A percentile compares a stretch with the other conserved stretches of the same genome.
phyloP scores from a whole-genome alignment of 2,888 invertebrate genomes.

The Synanthedon andrenaeformis region DNA sequence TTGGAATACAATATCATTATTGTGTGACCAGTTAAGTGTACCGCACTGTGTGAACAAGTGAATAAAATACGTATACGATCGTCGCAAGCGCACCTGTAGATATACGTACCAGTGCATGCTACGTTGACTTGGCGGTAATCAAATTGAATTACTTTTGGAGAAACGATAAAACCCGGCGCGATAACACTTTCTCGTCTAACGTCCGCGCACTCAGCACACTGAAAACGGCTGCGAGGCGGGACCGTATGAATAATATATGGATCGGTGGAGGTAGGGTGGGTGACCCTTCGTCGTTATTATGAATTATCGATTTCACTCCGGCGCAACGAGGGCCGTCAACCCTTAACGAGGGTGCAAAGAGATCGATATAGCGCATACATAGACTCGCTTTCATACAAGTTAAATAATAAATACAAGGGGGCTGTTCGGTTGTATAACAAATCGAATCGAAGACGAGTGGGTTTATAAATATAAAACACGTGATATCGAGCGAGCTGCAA shows the following conservation, averaged over 20 bases:
- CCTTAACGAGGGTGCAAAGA: slow-evolving; percentile 29
- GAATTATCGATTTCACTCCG: slow-evolving; percentile 56
- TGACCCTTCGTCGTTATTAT: slow-evolving; percentile 23
- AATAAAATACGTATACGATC: slow-evolving; percentile 18
- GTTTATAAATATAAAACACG: slow-evolving; percentile 15
- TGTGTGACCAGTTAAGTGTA: neutral
- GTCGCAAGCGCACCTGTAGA: slow-evolving; percentile 20
- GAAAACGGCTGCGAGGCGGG: slow-evolving; percentile 11
- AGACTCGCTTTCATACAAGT: slow-evolving; percentile 13
- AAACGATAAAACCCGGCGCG: slow-evolving; percentile 51
- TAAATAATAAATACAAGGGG: slow-evolving; percentile 17
- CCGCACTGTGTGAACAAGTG: slow-evolving; percentile 24
- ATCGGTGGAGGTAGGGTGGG: slow-evolving; percentile 21
- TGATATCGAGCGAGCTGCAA: slow-evolving; percentile 7
- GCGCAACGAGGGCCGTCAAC: slow-evolving; percentile 47
- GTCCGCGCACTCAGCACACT: slow-evolving; percentile 20
- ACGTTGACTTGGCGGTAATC: slow-evolving; percentile 40
- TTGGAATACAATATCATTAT: neutral
- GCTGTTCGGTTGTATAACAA: slow-evolving; percentile 21
- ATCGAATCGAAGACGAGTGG: slow-evolving; percentile 28
- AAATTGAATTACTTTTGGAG: slow-evolving; percentile 51
- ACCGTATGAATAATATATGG: slow-evolving; percentile 14
- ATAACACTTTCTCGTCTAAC: slow-evolving; percentile 40
- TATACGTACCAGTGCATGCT: slow-evolving; percentile 60
- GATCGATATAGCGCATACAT: slow-evolving; percentile 18